Percentiles rank a stretch among this genome's conserved stretches.
Evolutionary conservation across 2,797 vertebrate genomes (phyloP).

Genomic region (Ibycter americanus): DNA sequence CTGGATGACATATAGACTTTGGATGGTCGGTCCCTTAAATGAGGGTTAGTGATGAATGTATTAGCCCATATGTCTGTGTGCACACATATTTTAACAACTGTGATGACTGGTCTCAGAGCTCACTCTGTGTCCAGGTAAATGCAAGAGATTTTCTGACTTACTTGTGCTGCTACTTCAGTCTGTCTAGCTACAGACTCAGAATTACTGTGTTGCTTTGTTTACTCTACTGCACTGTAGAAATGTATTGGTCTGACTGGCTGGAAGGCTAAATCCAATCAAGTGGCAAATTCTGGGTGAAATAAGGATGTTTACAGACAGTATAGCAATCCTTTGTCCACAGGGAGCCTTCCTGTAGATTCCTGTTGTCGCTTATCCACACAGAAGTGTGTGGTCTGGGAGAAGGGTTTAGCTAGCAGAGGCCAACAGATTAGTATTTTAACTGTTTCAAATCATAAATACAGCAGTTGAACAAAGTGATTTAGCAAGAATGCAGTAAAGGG

Average conservation of each 20-base stretch:
- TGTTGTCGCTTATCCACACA: not conserved
- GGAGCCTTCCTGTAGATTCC: not conserved
- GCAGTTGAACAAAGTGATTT: not conserved
- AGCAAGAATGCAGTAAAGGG: not conserved
- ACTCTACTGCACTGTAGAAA: constrained; percentile 44
- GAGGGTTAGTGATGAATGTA: constrained; percentile 34
- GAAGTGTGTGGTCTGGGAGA: not conserved
- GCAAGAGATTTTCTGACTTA: constrained; percentile 25
- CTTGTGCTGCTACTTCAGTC: constrained; percentile 62
- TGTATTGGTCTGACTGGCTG: not conserved
- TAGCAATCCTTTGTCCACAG: not conserved
- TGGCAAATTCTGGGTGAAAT: constrained; percentile 11
- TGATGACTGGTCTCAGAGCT: constrained; percentile 55
- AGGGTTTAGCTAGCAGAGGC: not conserved
- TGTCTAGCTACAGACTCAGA: constrained; percentile 44
- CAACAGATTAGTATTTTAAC: not conserved
- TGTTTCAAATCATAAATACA: not conserved
- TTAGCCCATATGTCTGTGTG: constrained; percentile 17
- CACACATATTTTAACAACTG: constrained; percentile 34
- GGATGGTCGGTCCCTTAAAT: not conserved
- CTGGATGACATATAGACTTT: not conserved
- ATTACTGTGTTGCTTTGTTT: constrained; percentile 50
- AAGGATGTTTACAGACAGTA: not conserved
- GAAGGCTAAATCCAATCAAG: not conserved
- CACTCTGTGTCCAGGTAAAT: constrained; percentile 22